Percentiles rank a stretch among this genome's conserved stretches.
Conservation (phyloP, 1,140 invertebrate genomes). For the Drosophila grimshawi region DNA sequence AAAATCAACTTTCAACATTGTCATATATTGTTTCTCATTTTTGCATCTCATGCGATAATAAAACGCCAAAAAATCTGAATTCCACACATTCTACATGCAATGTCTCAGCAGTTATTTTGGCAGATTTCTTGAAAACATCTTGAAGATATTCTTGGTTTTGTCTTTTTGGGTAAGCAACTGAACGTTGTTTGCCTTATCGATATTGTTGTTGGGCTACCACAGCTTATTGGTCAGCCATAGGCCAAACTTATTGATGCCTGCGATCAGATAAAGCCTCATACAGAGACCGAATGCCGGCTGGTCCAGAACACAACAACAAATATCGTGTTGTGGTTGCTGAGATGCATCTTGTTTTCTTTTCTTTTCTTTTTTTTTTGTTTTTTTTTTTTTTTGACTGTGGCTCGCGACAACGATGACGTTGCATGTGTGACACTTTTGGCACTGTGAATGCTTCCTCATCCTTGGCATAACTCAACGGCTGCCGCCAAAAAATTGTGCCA, state of each 20-base stretch:
- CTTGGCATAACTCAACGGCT: conserved; percentile 53
- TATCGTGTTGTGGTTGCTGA: conserved; percentile 17
- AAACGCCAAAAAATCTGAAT: conserved; percentile 3
- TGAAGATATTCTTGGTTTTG: conserved; percentile 15
- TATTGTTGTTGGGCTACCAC: conserved; percentile 20
- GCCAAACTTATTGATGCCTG: conserved; percentile 64
- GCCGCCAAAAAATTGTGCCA: conserved; percentile 30
- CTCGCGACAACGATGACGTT: conserved; percentile 70
- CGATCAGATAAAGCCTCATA: conserved; percentile 53
- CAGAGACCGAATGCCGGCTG: conserved; percentile 3
- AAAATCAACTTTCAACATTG: neutral
- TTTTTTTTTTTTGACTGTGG: conserved; percentile 35
- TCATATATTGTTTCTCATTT: conserved; percentile 1
- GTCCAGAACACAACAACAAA: conserved; percentile 1
- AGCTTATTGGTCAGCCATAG: conserved; percentile 49
- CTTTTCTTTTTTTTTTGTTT: conserved; percentile 9
- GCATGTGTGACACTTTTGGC: conserved; percentile 71
- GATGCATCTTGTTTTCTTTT: conserved; percentile 52
- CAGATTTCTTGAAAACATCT: conserved; percentile 31
- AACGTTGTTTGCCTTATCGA: conserved; percentile 24
- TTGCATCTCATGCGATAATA: conserved; percentile 15
- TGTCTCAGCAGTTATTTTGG: conserved; percentile 13
- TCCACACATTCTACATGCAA: neutral
- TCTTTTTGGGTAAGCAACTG: conserved; percentile 2
- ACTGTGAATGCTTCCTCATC: conserved; percentile 67